Evolutionary conservation across 2,113 vertebrate species (phyloP), one percentile per base, ranked within the genome.

Genomic region (Pholis gunnellus): DNA sequence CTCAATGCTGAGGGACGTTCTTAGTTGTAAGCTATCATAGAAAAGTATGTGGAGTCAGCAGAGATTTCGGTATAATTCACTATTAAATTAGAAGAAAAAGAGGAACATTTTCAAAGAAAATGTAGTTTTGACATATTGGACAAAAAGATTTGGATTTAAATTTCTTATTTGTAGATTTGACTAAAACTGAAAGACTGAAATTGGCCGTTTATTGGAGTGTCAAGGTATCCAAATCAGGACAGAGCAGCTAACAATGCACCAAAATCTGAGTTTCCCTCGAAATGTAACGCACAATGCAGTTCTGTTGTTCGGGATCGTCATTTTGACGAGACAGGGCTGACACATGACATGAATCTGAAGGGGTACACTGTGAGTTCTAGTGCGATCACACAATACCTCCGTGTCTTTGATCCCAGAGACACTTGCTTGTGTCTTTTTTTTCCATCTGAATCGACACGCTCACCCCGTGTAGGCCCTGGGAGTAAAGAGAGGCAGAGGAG

Each of bases 401-500:
- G 0, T 48, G 50, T 54, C 22, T 80, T 66, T 79, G 79, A 68
- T 86, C 64, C 34, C 46, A 52, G 61, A 57, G 34, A 72, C 46
- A 64, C 31, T 74, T 8, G 7, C 29, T 78, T 75, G 50, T 72
- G 76, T 86, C 67, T 69, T 77, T 69, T 69, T 48, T 82, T 54
- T 52, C 56, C 61, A 22, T 86, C 29, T 70, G 22, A 65, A 82
- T 61, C 52, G 36, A 3, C 54, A 48, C 1, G 17, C 13, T 40
- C 25, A 27, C 20, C 75, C 44, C 50, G 9, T 22, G 9, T 48
- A 74, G 57, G 77, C 31, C 25, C 38, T 15, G 61, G 83, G 46
- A 76, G 54, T 44, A 73, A 72, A 87, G 67, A 74, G 63, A 84
- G 66, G 38, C n/a, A 46, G 72, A 78, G 64, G 66, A 80, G 75